These are phyloP conservation scores for Choloepus hoffmanni DNA, from an alignment of 2,113 vertebrate genomes.

Conservation along the genomic window DNA sequence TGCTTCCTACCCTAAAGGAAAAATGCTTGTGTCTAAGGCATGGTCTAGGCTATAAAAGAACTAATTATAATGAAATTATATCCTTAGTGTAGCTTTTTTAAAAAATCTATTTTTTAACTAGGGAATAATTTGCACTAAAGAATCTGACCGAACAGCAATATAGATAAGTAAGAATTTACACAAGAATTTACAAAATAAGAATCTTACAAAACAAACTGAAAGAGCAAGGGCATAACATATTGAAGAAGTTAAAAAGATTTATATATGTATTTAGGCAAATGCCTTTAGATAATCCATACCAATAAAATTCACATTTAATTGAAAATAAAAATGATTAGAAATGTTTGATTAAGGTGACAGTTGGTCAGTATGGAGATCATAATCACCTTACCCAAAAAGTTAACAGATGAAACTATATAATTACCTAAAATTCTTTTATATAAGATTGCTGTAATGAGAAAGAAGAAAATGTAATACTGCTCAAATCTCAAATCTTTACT, in stretches of 20 bases:
- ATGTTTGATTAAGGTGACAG: neutral
- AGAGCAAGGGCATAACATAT: neutral
- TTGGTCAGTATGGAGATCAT: neutral
- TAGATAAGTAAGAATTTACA: neutral
- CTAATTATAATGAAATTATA: neutral
- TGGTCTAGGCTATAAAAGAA: neutral
- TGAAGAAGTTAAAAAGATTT: constrained; percentile 4
- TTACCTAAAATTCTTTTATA: neutral
- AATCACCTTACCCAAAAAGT: neutral
- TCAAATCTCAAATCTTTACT: neutral
- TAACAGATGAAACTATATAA: neutral
- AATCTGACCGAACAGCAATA: neutral
- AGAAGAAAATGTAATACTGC: neutral
- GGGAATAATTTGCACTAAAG: neutral
- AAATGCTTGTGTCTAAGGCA: constrained; percentile 15
- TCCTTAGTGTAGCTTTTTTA: constrained; percentile 10
- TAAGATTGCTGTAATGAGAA: neutral
- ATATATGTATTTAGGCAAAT: constrained; percentile 1
- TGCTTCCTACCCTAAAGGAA: neutral
- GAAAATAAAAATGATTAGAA: constrained; percentile 39
- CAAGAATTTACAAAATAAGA: neutral
- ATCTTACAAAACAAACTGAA: neutral
- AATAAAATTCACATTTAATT: constrained; percentile 42
- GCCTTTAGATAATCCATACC: constrained; percentile 6
- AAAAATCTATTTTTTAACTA: neutral